Evolutionary conservation across 2,888 invertebrate species (phyloP), one percentile per base, ranked within the genome.

Genomic region (Hoplodrina blanda): DNA sequence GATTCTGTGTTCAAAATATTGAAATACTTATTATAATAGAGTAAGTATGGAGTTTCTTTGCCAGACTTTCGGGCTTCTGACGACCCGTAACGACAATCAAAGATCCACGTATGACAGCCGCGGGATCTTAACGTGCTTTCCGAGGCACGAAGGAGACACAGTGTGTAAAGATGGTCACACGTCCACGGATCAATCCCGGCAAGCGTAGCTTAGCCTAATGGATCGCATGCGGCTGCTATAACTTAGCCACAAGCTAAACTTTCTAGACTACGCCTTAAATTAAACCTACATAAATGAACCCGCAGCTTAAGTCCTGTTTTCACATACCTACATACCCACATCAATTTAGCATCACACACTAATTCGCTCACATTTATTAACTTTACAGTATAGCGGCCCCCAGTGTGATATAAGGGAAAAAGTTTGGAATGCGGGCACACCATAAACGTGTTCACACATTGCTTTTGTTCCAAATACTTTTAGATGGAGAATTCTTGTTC

Each of bases 311-410:
- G 11, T 20, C 49, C 33, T 30, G 53, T 57, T 63, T 65, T 73
- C 30, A n/a, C 60, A 56, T 30, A 54, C 15, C 15, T 62, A 56
- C 57, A 62, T 59, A 69, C 46, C 46, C 46, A 46, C 49, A 65
- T 78, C 77, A 77, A 71, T 78, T 81, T 77, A 52, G 50, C 13
- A 64, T 66, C 46, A 81, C 70, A 66, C 62, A 66, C 68, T 69
- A 67, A 64, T 76, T 74, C 65, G 62, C 63, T 62, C 66, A 77
- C 71, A 78, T 73, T 73, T 82, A 81, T 76, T 80, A 85, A 86
- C 83, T 86, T 84, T 73, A 7, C 52, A 62, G 60, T 72, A 71
- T 54, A 57, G 17, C 56, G 57, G 62, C 73, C 70, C 71, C 72
- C 46, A 41, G 66, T 72, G 73, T 56, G 59, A 61, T 70, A 69